phyloP scores from a whole-genome alignment of 2,113 vertebrate species.

The Cynopterus brachyotis region DNA sequence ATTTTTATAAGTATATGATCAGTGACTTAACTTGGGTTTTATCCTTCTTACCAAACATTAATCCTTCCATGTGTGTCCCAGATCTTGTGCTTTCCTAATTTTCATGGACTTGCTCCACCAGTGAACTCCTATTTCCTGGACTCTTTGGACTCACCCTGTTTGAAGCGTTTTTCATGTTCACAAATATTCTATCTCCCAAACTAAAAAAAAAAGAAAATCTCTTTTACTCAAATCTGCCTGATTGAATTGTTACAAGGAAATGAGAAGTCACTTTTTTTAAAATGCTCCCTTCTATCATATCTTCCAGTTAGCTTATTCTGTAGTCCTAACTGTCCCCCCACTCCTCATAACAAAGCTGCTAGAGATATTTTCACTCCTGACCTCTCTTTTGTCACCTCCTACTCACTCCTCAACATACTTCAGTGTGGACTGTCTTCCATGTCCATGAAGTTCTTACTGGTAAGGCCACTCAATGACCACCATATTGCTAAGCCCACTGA shows the following conservation, averaged over 20 bases:
- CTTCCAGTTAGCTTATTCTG: background rate
- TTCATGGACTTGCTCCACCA: background rate
- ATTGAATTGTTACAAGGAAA: background rate
- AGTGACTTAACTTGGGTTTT: background rate
- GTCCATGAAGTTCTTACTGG: background rate
- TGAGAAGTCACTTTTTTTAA: background rate
- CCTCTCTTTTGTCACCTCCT: background rate
- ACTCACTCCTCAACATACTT: background rate
- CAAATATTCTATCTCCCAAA: background rate
- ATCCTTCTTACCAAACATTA: background rate
- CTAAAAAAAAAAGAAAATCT: background rate
- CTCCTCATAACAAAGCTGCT: background rate
- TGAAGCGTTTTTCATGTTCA: background rate
- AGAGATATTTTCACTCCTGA: background rate
- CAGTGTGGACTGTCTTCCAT: background rate
- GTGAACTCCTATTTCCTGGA: background rate
- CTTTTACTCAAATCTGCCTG: background rate
- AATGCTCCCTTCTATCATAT: background rate
- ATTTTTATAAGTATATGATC: background rate
- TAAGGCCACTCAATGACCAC: background rate
- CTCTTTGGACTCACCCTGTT: background rate
- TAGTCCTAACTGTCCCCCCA: background rate
- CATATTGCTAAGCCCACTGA: background rate
- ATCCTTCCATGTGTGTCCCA: background rate
- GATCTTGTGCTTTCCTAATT: background rate